Evolutionary conservation across 2,113 vertebrate species (phyloP).

Genomic region (Colinus virginianus): DNA sequence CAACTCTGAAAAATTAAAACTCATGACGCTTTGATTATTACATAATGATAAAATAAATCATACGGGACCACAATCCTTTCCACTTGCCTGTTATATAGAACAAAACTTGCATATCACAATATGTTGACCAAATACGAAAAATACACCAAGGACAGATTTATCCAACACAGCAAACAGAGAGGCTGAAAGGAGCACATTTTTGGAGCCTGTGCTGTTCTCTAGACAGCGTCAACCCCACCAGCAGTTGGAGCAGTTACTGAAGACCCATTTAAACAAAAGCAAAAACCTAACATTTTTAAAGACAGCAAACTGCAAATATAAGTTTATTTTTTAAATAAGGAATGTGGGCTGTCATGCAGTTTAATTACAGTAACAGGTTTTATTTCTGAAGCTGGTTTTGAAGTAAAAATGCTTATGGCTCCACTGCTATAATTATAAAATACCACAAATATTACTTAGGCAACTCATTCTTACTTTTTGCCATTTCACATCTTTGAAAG

Average conservation of each 20-base stretch:
- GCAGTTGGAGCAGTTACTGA: not conserved
- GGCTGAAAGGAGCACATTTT: not conserved
- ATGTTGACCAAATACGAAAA: not conserved
- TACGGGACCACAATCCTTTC: not conserved
- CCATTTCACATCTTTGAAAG: not conserved
- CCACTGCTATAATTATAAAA: not conserved
- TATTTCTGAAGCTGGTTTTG: not conserved
- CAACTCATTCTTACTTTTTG: not conserved
- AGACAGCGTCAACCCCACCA: not conserved
- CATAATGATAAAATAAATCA: not conserved
- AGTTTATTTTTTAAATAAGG: not conserved
- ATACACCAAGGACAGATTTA: not conserved
- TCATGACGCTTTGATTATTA: not conserved
- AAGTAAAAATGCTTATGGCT: not conserved
- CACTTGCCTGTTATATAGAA: not conserved
- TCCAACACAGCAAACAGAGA: not conserved
- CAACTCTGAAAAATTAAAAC: not conserved
- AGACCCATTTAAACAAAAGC: not conserved
- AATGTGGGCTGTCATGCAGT: not conserved
- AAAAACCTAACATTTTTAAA: not conserved
- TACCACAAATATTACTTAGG: not conserved
- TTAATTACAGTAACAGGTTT: not conserved
- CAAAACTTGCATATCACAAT: fast-evolving
- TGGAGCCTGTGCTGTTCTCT: not conserved
- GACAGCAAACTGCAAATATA: not conserved